Evolutionary conservation across 2,888 invertebrate species (phyloP).

Genomic region (Pristionchus exspectatus): DNA sequence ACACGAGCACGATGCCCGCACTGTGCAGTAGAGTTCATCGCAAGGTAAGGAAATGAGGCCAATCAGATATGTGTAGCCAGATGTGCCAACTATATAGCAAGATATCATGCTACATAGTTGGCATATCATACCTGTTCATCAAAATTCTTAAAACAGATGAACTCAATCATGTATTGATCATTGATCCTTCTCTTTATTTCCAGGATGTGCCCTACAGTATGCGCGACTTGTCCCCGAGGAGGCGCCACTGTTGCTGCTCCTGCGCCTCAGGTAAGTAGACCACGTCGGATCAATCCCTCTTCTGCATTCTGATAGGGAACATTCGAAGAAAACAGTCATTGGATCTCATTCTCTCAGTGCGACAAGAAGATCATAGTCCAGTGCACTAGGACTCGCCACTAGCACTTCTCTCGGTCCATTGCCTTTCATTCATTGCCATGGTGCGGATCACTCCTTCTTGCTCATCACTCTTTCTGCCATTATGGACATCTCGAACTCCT

Average conservation of each 20-base stretch:
- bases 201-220: conserved; percentile 68
- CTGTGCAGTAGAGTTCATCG: conserved; percentile 75
- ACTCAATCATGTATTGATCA: background rate
- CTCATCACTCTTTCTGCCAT: conserved; percentile 6
- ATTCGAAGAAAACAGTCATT: background rate
- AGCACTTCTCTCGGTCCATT: background rate
- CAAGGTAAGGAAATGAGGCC: conserved; percentile 31
- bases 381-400: background rate
- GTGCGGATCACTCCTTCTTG: background rate
- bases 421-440: background rate
- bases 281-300: background rate
- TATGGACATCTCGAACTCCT: conserved; percentile 26
- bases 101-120: background rate
- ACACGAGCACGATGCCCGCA: conserved; percentile 74
- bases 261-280: conserved; percentile 14
- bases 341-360: background rate
- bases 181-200: background rate
- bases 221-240: conserved; percentile 58
- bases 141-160: background rate
- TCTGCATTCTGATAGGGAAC: background rate
- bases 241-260: background rate
- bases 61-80: background rate
- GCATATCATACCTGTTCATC: too few relatives aligned
- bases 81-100: conserved; percentile 14
- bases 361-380: background rate